Base-by-base conservation (phyloP, 2,888 invertebrate genomes). In the Blastobasis lacticolella region DNA sequence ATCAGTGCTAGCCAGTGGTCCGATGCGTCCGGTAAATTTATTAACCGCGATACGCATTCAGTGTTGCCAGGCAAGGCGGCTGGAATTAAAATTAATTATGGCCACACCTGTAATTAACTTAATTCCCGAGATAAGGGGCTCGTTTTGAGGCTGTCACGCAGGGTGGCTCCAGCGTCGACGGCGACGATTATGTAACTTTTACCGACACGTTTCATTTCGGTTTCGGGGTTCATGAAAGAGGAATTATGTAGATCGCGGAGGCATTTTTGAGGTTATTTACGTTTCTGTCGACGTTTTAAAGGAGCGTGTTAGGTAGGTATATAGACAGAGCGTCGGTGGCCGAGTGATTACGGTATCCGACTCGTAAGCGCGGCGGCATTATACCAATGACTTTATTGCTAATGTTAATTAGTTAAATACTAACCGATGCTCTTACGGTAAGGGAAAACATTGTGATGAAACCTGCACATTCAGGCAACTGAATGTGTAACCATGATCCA, bases 1-100 rank as follows among this genome's bases (percentile, higher is more conserved):
- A 86, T 85, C 84, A 75, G 75, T 67, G 63, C 60, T 76, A 74
- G 75, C 74, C 75, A 77, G 76, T 77, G 76, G 76, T 71, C 73
- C 78, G 78, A 79, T 81, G 81, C 80, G 73, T 71, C 67, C 75
- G 72, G 76, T 77, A 81, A 85, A 88, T 88, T 88, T 87, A 88
- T 88, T 86, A 83, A 86, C 85, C 76, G 83, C 85, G 88, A 87
- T 88, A 87, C 84, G 85, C 82, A 78, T 83, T 84, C 81, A 79
- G 78, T 84, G 85, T 85, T 79, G 78, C 80, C 71, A 76, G 73
- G 80, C 79, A 84, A 86, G 83, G 82, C 80, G 85, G 81, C 82
- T 83, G 81, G 83, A 88, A 87, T 86, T 86, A 84, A 87, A 86
- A 88, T 88, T 86, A 86, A 88, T 87, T 85, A 86, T 80, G 72